These are phyloP conservation scores for Eustalomyia histrio DNA, from an alignment of 2,888 invertebrate genomes.

Conservation along the genomic window DNA sequence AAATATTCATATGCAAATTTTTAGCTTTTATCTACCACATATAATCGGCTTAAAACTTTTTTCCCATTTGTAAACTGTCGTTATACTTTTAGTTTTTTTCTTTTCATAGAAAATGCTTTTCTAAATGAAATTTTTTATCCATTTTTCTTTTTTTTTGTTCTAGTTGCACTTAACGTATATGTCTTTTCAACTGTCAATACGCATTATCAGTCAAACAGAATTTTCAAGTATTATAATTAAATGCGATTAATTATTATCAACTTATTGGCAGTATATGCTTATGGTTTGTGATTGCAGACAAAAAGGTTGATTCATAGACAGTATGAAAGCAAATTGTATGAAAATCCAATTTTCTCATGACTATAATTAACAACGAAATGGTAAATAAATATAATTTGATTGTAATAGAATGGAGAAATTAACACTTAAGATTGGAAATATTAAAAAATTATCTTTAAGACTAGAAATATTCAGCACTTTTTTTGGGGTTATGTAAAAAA, in stretches of 20 bases:
- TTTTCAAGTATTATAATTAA: conserved; percentile 50
- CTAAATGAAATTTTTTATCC: neutral
- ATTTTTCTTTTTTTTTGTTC: neutral
- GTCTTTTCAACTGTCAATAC: conserved; percentile 57
- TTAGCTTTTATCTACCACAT: neutral
- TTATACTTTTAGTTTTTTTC: conserved; percentile 3
- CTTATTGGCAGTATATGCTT: conserved; percentile 34
- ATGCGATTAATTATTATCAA: conserved; percentile 63
- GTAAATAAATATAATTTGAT: no score
- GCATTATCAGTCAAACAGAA: conserved; percentile 58
- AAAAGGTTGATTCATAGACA: neutral
- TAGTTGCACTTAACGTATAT: conserved; percentile 10
- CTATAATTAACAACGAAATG: neutral
- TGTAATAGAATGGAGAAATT: no score
- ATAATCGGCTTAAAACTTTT: conserved; percentile 52
- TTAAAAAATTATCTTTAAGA: no score
- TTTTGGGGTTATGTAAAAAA: no score
- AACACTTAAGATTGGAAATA: no score
- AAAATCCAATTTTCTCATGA: neutral
- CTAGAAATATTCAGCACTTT: no score
- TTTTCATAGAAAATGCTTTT: conserved; percentile 14
- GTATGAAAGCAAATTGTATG: neutral
- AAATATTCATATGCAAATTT: neutral
- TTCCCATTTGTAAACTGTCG: no score
- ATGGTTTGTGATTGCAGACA: conserved; percentile 10